A percentile compares a stretch with the other conserved stretches of the same genome.
These are phyloP conservation scores for Gnathonemus longibarbis DNA, from an alignment of 2,113 vertebrate genomes.

Conservation along the genomic window DNA sequence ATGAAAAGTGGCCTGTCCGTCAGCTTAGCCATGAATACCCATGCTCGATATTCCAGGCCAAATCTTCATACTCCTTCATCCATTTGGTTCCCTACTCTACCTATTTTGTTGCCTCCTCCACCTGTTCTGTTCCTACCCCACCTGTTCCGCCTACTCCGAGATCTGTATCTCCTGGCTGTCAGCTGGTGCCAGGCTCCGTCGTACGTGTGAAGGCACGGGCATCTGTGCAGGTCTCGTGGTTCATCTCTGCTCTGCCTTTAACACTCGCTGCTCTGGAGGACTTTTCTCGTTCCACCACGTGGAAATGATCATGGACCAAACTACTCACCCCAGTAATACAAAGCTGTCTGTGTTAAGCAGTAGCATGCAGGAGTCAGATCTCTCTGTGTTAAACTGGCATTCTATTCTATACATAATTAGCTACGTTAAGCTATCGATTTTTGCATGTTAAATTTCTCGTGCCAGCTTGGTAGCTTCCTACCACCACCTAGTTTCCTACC, in stretches of 20 bases:
- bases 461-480: too few species aligned
- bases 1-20: neutral
- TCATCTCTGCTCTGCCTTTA: neutral
- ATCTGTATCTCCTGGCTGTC: neutral
- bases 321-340: neutral
- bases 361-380: neutral
- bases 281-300: neutral
- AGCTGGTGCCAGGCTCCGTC: neutral
- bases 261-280: neutral
- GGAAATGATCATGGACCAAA: neutral
- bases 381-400: too few species aligned
- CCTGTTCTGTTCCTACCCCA: neutral
- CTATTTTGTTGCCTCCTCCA: neutral
- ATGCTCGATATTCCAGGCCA: neutral
- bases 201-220: neutral
- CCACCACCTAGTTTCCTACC: too few species aligned
- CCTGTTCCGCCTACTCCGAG: neutral
- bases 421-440: too few species aligned
- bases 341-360: neutral
- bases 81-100: neutral
- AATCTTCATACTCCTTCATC: neutral
- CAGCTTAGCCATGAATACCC: neutral
- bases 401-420: too few species aligned
- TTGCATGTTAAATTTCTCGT: too few species aligned
- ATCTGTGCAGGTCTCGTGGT: neutral